Percentiles rank a stretch among this genome's conserved stretches.
Conservation (phyloP, 2,888 invertebrate genomes). For the Epiblema foenella region DNA sequence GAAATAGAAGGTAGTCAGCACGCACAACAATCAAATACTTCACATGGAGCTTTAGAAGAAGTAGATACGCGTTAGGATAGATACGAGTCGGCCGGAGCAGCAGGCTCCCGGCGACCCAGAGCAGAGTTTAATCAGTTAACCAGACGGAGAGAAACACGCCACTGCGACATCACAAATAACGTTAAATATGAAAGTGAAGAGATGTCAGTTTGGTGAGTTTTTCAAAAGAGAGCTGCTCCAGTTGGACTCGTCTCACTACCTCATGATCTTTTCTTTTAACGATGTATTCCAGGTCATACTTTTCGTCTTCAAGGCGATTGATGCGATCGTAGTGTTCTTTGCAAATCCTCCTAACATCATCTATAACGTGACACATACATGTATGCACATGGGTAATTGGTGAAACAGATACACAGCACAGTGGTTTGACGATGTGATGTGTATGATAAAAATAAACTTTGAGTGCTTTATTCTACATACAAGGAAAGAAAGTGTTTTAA, state of each 20-base stretch:
- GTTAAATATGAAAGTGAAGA: constrained; percentile 71
- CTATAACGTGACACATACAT: constrained; percentile 85
- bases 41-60: constrained; percentile 73
- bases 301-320: constrained; percentile 94
- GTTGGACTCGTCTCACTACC: constrained; percentile 88
- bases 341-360: constrained; percentile 89
- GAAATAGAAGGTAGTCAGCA: constrained; percentile 71
- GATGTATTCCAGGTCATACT: constrained; percentile 99
- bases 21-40: constrained; percentile 66
- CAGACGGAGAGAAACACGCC: constrained; percentile 77
- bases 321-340: constrained; percentile 96
- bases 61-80: constrained; percentile 71
- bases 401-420: constrained; percentile 34
- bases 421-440: constrained; percentile 61
- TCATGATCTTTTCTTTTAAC: constrained; percentile 99
- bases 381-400: constrained; percentile 58
- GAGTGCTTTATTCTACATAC: constrained; percentile 29
- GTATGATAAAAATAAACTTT: constrained; percentile 50
- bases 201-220: constrained; percentile 79
- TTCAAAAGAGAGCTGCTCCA: constrained; percentile 69
- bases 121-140: constrained; percentile 67
- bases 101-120: constrained; percentile 59
- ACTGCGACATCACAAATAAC: constrained; percentile 73
- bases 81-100: constrained; percentile 57
- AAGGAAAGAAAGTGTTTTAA: constrained; percentile 15